Evolutionary conservation across 2,888 invertebrate species (phyloP).

Genomic region (Drosophila anceps): DNA sequence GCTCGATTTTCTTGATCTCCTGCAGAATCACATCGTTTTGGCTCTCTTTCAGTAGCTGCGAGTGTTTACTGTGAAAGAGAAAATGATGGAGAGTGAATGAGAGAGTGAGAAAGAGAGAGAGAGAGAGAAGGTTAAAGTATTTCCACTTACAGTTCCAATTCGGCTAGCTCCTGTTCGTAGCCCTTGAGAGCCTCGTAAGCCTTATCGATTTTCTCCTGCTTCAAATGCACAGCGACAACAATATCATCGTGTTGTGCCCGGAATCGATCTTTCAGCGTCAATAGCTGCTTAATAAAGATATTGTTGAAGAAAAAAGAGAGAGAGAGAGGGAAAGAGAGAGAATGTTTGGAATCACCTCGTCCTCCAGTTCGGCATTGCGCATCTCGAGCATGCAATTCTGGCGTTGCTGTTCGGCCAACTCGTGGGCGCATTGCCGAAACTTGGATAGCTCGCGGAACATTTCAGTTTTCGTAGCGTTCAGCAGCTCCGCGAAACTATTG

Average conservation of each 20-base stretch:
- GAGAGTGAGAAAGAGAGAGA: neutral
- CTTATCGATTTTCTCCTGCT: conserved; percentile 28
- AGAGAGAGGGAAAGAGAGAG: neutral
- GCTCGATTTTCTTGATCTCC: conserved; percentile 3
- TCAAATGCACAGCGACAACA: conserved; percentile 1
- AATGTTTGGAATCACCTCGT: conserved; percentile 25
- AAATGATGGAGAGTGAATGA: neutral
- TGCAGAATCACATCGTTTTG: neutral
- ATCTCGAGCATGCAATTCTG: conserved; percentile 22
- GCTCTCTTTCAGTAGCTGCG: conserved; percentile 2
- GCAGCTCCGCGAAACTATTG: conserved; percentile 25
- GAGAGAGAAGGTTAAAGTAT: neutral
- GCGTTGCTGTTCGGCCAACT: conserved; percentile 45
- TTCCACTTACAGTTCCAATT: conserved; percentile 43
- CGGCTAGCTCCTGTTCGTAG: conserved; percentile 26
- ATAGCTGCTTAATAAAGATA: conserved; percentile 15
- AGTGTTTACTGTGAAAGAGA: conserved; percentile 22
- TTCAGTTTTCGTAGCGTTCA: conserved; percentile 19
- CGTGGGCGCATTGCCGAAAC: conserved; percentile 29
- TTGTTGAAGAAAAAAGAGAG: neutral
- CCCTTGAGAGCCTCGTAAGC: conserved; percentile 20
- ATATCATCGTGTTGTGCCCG: conserved; percentile 27
- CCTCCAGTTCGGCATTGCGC: conserved; percentile 37
- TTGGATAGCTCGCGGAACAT: conserved; percentile 44
- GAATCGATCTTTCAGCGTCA: conserved; percentile 34